Conservation (phyloP, 2,113 vertebrate species). For the Arvicanthis niloticus region DNA sequence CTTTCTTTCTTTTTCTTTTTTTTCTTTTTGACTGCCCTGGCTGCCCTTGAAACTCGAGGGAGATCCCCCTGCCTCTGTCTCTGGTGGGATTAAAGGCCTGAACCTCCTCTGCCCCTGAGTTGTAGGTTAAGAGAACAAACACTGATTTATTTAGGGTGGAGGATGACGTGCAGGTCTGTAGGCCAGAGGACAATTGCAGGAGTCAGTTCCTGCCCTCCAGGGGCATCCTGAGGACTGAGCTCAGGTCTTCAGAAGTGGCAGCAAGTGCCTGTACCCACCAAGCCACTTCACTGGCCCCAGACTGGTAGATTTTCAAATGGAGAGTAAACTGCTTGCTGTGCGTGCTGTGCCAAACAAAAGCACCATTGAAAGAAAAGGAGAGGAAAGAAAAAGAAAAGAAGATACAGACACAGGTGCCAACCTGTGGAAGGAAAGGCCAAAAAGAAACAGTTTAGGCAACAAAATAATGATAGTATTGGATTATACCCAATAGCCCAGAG, state of each 20-base stretch:
- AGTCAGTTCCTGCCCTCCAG: not conserved
- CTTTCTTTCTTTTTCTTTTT: not conserved
- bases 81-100: not conserved
- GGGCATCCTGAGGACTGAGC: not conserved
- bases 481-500: constrained; percentile 30
- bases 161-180: not conserved
- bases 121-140: not conserved
- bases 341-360: not conserved
- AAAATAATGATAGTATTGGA: constrained; percentile 29
- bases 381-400: not conserved
- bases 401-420: constrained; percentile 1
- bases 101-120: not conserved
- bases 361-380: not conserved
- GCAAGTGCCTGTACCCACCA: not conserved
- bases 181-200: too few relatives aligned
- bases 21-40: not conserved
- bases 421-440: not conserved
- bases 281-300: not conserved
- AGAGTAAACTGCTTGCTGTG: not conserved
- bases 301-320: not conserved
- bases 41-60: not conserved
- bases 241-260: not conserved
- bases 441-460: constrained; percentile 46
- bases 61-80: not conserved
- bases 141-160: not conserved